Evolutionary conservation across 2,113 vertebrate genomes (phyloP).

Genomic region (Nycticebus coucang): DNA sequence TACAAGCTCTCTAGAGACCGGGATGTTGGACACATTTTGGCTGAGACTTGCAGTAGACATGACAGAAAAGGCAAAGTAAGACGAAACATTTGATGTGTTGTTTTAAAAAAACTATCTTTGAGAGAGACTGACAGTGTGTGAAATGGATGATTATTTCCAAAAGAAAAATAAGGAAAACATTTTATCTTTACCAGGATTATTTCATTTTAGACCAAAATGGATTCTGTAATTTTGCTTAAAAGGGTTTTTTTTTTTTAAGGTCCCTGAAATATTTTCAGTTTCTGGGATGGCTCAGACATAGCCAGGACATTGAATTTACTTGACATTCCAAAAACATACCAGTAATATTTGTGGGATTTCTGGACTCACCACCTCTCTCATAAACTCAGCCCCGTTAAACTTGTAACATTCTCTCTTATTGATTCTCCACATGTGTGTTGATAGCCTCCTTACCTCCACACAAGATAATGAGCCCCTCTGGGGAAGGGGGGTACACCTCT

Average conservation of each 20-base stretch:
- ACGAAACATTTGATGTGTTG: neutral
- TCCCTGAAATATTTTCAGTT: conserved; percentile 10
- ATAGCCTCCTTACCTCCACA: too few relatives aligned
- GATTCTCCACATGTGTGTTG: neutral
- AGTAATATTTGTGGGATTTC: conserved; percentile 61
- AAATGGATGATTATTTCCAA: neutral
- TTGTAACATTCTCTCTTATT: neutral
- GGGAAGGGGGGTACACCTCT: neutral
- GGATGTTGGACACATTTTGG: neutral
- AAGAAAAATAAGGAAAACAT: neutral
- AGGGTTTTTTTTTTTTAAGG: neutral
- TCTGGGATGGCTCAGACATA: neutral
- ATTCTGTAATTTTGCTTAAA: conserved; percentile 36
- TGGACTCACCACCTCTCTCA: neutral
- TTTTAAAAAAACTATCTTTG: neutral
- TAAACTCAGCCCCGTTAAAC: neutral
- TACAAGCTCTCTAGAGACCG: neutral
- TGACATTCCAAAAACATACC: conserved; percentile 60
- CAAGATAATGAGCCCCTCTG: neutral
- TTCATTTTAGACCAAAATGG: neutral
- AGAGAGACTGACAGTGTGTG: neutral
- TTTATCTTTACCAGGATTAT: neutral
- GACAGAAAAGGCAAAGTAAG: neutral
- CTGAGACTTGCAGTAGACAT: neutral
- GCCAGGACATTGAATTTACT: neutral